Evolutionary conservation across 2,113 vertebrate genomes (phyloP), one percentile per base, ranked within the genome.

Genomic region (Bettongia penicillata): DNA sequence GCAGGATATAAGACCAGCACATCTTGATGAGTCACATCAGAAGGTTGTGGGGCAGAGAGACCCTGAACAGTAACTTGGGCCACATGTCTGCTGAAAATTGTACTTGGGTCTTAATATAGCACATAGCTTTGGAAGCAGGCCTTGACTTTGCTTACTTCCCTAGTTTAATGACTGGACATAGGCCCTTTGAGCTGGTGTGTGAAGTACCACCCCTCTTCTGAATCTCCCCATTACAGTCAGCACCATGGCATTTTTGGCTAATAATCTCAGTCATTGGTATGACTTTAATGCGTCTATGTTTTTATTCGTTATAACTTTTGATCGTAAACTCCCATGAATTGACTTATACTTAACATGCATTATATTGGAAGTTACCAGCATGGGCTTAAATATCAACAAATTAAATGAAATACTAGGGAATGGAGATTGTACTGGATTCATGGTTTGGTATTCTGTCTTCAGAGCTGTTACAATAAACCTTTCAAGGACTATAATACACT

Each of bases 391-490:
- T 49, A 94, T 94, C 9, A 92, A 1, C 89, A 57, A 96, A 77
- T 93, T 96, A 51, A 68, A 50, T 68, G 57, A 92, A 90, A 3
- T 90, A 43, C 3, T 16, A 12, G 91, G 84, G 95, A 93, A 48
- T 2, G 19, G 68, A 93, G 25, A 90, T 91, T 7, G 91, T 77
- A 52, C 16, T 89, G 91, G 51, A 91, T 84, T 84, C 68, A 94
- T 91, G 3, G 90, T 37, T 95, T 37, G 49, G 8, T 95, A 43
- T 93, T 94, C 53, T 95, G 7, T 90, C 91, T 96, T 95, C 52
- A 95, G 93, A 95, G 93, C 93, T 95, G 10, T 95, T 94, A 91
- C 49, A 90, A 92, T 93, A 57, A 97, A 53, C 19, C 12, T 95
- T 94, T 95, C 91, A 14, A 92, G 48, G 23, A 91, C 92, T 95